Evolutionary conservation across 2,797 vertebrate species (phyloP).

Genomic region (Iguana delicatissima): DNA sequence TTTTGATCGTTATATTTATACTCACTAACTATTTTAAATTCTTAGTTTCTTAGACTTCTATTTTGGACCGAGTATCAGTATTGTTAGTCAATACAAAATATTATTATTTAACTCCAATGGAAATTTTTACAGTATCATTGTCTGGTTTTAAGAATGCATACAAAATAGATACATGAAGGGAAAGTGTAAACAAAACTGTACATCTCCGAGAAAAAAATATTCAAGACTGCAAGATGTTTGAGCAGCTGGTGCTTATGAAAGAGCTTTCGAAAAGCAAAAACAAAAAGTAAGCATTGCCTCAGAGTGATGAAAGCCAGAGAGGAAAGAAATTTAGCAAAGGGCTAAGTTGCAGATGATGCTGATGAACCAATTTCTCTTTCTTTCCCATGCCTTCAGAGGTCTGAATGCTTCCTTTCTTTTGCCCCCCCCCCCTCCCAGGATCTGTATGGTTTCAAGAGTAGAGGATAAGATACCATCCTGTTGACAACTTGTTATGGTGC

Average conservation of each 20-base stretch:
- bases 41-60: too few relatives aligned
- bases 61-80: too few relatives aligned
- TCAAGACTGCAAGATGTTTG: not conserved
- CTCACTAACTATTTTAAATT: too few relatives aligned
- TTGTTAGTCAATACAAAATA: too few relatives aligned
- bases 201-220: too few relatives aligned
- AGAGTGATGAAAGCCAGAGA: not conserved
- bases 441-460: conserved; percentile 18
- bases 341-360: not conserved
- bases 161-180: not conserved
- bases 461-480: conserved; percentile 22
- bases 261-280: not conserved
- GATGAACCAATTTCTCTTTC: not conserved
- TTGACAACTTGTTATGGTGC: conserved; percentile 36
- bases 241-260: not conserved
- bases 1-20: too few relatives aligned
- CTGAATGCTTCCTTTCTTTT: accelerated
- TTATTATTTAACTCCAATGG: not conserved
- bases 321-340: conserved; percentile 20
- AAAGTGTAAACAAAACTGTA: not conserved
- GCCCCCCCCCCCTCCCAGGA: not conserved
- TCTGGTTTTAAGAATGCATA: not conserved
- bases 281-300: conserved; percentile 33
- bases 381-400: not conserved
- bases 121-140: not conserved